Evolutionary conservation across 2,888 invertebrate genomes (phyloP), one percentile per base, ranked within the genome.

Genomic region (Oconnorella tubifera): DNA sequence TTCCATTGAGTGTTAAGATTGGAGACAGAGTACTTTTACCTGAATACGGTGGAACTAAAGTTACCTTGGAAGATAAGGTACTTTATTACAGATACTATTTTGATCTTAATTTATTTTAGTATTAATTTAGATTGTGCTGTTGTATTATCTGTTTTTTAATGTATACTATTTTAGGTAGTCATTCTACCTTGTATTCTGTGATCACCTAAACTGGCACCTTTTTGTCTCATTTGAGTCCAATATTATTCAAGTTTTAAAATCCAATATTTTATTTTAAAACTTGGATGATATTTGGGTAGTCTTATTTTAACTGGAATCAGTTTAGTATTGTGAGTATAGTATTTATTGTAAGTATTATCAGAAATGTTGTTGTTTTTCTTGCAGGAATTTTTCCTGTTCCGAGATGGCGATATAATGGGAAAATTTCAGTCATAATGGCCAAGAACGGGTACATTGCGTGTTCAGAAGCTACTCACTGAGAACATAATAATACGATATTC

Each of bases 1-100:
- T 92, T 75, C 90, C 94, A 60, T 83, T 90, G 56, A 85, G 87
- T 71, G 90, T 98, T 4, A 88, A 91, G 83, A 89, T 91, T 68
- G 99, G 99, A 63, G 99, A 99, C 82, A 88, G 87, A 77, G 98
- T 99, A 10, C 85, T 99, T 63, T 86, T 99, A 59, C 99, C 99
- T 0, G 99, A 99, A 84, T 99, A 92, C 84, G 99, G 99, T 68
- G 99, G 99, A 74, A 97, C 95, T 70, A 98, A 97, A 86, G 90
- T 99, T 56, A 87, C 89, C 74, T 82, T 98, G 63, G 88, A 88
- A 67, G 91, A 90, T 67, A 90, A 92, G 76, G 83, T 83, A 73
- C 61, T 61, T 55, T 48, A 66, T 62, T 23, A 6, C 28, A 3
- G 3, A 28, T 28, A 31, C 29, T 40, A 25, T 40, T 32, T 40